A percentile compares a stretch with the other conserved stretches of the same genome.
These are phyloP conservation scores for Danaus plexippus DNA, from an alignment of 1,140 invertebrate genomes.

Conservation along the genomic window DNA sequence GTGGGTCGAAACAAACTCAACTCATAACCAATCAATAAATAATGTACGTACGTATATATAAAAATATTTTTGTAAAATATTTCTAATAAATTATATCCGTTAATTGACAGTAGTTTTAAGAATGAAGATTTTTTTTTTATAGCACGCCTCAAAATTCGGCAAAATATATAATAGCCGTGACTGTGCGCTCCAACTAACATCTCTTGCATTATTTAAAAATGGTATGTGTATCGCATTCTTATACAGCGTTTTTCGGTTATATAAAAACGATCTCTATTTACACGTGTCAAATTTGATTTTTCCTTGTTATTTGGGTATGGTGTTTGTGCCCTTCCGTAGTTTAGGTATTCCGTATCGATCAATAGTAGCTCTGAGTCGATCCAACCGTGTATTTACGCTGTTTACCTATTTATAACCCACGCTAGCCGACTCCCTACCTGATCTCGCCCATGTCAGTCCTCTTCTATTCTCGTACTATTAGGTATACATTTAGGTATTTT, in stretches of 20 bases:
- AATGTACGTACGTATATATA: too few relatives aligned
- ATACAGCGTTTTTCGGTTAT: background rate
- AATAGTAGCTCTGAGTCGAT: constrained; percentile 55
- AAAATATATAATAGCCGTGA: too few relatives aligned
- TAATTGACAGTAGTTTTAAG: too few relatives aligned
- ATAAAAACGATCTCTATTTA: too few relatives aligned
- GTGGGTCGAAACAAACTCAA: too few relatives aligned
- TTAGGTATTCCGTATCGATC: constrained; percentile 53
- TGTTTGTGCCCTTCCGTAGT: constrained; percentile 26
- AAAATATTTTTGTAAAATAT: too few relatives aligned
- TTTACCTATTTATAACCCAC: constrained; percentile 66
- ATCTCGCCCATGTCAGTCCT: constrained; percentile 20
- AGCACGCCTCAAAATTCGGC: too few relatives aligned
- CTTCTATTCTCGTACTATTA: constrained; percentile 17
- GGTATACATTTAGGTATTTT: constrained; percentile 18
- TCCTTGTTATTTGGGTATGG: constrained; percentile 1
- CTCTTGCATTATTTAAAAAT: too few relatives aligned
- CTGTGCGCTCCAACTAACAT: too few relatives aligned
- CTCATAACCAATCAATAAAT: too few relatives aligned
- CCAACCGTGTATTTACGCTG: constrained; percentile 66
- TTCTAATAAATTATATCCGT: too few relatives aligned
- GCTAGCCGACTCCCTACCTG: constrained; percentile 57
- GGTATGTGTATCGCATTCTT: constrained; percentile 23
- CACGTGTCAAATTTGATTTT: constrained; percentile 15
- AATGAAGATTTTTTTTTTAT: too few relatives aligned